Evolutionary conservation across 2,888 invertebrate genomes (phyloP).

Genomic region (Catotricha subobsoleta): DNA sequence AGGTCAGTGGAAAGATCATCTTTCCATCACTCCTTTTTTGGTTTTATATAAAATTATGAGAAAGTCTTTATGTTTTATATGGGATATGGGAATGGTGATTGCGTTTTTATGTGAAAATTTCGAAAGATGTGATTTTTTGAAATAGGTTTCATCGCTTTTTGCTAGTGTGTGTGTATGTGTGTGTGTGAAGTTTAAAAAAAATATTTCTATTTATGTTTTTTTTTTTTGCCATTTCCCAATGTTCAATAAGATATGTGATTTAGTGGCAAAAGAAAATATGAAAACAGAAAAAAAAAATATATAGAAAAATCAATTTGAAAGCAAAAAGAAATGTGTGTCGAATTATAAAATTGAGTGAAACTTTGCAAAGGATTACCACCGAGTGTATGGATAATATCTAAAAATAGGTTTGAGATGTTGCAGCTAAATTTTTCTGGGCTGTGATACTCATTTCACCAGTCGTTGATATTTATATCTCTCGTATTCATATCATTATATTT

Average conservation of each 20-base stretch:
- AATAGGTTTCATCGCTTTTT: neutral
- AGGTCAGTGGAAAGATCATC: slow-evolving; percentile 35
- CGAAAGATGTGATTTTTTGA: neutral
- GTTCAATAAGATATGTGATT: neutral
- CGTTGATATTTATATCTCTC: slow-evolving; percentile 6
- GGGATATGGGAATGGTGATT: too few relatives aligned
- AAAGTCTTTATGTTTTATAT: too few relatives aligned
- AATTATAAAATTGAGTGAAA: neutral
- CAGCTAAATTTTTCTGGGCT: slow-evolving; percentile 4
- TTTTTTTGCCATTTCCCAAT: neutral
- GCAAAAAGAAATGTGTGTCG: neutral
- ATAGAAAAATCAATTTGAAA: neutral
- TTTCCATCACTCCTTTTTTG: slow-evolving; percentile 2
- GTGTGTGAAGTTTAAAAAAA: too few relatives aligned
- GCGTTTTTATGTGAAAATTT: too few relatives aligned
- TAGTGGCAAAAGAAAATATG: neutral
- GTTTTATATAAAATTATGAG: too few relatives aligned
- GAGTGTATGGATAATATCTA: slow-evolving; percentile 6
- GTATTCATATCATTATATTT: slow-evolving; percentile 4
- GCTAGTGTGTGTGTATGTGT: neutral
- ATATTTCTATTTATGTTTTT: too few relatives aligned
- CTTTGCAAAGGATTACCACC: slow-evolving; percentile 3
- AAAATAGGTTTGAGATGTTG: slow-evolving; percentile 3
- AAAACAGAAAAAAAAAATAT: neutral
- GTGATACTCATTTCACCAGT: slow-evolving; percentile 6